A percentile compares a stretch with the other conserved stretches of the same genome.
Conservation (phyloP, 2,888 invertebrate genomes). For the Trilocha varians region DNA sequence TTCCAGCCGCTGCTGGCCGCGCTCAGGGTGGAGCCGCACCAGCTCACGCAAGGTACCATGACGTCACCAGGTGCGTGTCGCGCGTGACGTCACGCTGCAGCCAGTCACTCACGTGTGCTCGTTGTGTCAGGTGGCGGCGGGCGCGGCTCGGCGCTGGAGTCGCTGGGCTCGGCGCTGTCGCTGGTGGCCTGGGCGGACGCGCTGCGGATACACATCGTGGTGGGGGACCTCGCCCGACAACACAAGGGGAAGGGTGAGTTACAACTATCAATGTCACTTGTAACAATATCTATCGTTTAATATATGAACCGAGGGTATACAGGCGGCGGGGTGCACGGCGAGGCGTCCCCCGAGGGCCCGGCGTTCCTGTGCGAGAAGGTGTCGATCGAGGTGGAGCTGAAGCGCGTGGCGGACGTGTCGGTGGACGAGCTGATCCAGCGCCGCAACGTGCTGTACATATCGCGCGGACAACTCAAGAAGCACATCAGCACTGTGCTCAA, state of each 20-base stretch:
- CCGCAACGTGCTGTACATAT: constrained; percentile 89
- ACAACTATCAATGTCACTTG: neutral
- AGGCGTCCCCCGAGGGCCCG: constrained; percentile 82
- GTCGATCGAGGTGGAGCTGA: constrained; percentile 89
- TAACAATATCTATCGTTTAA: neutral
- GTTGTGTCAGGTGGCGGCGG: constrained; percentile 15
- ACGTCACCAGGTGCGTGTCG: too few relatives aligned
- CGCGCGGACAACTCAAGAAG: constrained; percentile 88
- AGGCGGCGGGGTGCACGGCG: constrained; percentile 48
- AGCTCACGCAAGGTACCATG: constrained; percentile 76
- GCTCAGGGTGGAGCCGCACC: constrained; percentile 91
- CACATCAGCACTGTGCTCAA: constrained; percentile 94
- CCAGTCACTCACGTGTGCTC: too few relatives aligned
- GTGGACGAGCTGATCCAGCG: constrained; percentile 88
- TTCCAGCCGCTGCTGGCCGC: constrained; percentile 93
- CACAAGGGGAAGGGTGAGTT: constrained; percentile 40
- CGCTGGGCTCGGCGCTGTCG: constrained; percentile 89
- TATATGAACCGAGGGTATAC: too few relatives aligned
- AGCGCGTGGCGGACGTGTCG: constrained; percentile 91
- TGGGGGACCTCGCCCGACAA: constrained; percentile 81
- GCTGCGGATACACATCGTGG: constrained; percentile 94
- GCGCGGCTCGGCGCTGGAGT: constrained; percentile 75
- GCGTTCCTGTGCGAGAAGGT: constrained; percentile 95
- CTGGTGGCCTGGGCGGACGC: constrained; percentile 88
- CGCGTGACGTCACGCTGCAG: too few relatives aligned